These are phyloP conservation scores for Laticauda colubrina DNA, from an alignment of 2,113 vertebrate genomes.

Conservation along the genomic window DNA sequence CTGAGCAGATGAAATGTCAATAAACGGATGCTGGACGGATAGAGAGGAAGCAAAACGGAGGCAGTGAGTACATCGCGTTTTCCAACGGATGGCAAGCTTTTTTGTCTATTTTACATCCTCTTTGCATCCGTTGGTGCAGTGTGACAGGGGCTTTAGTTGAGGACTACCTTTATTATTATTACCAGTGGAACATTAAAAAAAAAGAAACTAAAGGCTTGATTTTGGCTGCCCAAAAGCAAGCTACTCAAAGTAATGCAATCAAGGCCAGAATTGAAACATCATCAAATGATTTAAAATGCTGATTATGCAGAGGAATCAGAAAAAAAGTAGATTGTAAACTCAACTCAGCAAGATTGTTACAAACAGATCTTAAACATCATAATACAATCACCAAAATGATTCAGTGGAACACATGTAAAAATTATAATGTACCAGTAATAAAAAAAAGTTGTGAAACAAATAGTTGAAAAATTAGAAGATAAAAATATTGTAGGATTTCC, in stretches of 20 bases:
- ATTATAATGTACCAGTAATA: neutral
- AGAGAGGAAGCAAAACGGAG: no score
- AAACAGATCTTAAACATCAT: neutral
- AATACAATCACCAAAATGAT: neutral
- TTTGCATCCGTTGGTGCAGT: no score
- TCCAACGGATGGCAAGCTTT: no score
- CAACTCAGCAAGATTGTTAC: neutral
- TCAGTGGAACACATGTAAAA: neutral
- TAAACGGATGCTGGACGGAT: no score
- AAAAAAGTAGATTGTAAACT: neutral
- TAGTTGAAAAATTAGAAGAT: neutral
- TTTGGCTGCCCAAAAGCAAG: neutral
- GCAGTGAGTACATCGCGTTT: no score
- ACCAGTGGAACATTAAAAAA: neutral
- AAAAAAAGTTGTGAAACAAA: neutral
- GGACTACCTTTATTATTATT: neutral
- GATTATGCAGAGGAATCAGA: neutral
- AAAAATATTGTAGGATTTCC: neutral
- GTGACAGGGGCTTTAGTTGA: no score
- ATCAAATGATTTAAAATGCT: neutral
- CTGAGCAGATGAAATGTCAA: no score
- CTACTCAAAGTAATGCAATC: no score
- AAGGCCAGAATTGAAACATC: neutral
- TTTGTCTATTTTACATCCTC: no score
- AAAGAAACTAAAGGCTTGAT: neutral